Evolutionary conservation across 92 coral and sea anemone genomes (phyloP).

Genomic region (Epizoanthus ramosus): DNA sequence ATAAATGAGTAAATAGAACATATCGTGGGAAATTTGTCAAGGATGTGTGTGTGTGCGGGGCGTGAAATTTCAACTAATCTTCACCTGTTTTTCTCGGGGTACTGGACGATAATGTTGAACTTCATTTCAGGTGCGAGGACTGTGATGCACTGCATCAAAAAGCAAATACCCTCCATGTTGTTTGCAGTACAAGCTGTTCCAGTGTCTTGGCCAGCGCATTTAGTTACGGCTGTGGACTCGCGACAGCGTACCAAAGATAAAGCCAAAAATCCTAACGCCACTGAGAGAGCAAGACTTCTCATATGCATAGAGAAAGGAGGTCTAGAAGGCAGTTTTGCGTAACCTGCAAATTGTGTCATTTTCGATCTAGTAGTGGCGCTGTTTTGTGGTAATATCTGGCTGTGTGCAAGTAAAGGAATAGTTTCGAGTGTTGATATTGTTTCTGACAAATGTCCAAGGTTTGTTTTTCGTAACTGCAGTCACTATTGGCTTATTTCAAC

Average conservation of each 20-base stretch:
- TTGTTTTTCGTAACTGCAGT: neutral
- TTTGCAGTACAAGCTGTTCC: slow-evolving; percentile 22
- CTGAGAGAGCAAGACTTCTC: neutral
- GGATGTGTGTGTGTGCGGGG: too few relatives aligned
- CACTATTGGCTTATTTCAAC: slow-evolving; percentile 3
- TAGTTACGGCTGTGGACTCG: neutral
- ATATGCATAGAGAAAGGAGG: neutral
- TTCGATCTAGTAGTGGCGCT: neutral
- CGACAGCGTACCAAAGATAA: neutral
- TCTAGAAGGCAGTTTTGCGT: neutral
- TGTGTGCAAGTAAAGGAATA: neutral
- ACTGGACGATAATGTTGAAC: slow-evolving; percentile 19
- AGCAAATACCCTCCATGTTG: neutral
- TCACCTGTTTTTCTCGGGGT: slow-evolving; percentile 40
- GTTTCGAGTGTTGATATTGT: slow-evolving; percentile 27
- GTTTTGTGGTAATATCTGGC: neutral
- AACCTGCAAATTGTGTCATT: neutral
- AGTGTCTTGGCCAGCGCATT: neutral
- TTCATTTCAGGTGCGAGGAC: neutral
- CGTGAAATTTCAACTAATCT: neutral
- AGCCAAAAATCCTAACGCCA: neutral
- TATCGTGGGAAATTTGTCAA: too few relatives aligned
- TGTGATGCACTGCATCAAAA: slow-evolving; percentile 16
- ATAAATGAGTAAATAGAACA: too few relatives aligned
- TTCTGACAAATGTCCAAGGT: slow-evolving; percentile 4